Base-by-base conservation (phyloP, 2,113 vertebrate species). In the Catharus minimus region DNA sequence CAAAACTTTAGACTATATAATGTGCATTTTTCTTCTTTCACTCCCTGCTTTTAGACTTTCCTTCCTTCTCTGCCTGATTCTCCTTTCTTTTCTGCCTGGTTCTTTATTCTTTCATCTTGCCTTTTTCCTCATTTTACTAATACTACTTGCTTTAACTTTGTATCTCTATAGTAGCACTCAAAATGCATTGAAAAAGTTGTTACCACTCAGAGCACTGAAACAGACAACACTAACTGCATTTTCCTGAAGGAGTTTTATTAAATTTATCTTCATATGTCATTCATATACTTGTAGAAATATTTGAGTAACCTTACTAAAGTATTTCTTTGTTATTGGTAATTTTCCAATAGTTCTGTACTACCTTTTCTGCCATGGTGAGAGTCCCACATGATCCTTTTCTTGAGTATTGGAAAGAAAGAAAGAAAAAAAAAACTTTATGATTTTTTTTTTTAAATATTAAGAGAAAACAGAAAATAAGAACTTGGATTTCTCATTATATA, bases 351-450 rank as follows among this genome's bases (percentile, higher is more conserved):
- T 52, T 43, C 21, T 77, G 18, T 47, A 22, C 10, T n/a, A 46
- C 7, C 7, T 64, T 28, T 77, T 52, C n/a, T 30, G 38, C 10
- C 24, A 46, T 0, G 1, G 7, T 24, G 80, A 27, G 8, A 58
- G 3, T 26, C 5, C 3, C 9, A 5, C 0, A 2, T 39, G 7
- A 43, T 7, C 3, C 6, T 67, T 61, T 38, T 11, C 32, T 65
- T 64, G 5, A 44, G 12, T 15, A 64, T 30, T 2, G 1, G 26
- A 78, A 78, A 64, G 12, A 71, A 75, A 22, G 43, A 11, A 80
- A 38, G 10, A 10, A 38, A 38, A 38, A 7, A 67, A 12, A 55
- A 49, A 19, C 2, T 20, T 17, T 1, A 15, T 5, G 38, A 38
- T 38, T 38, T 38, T 38, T 38, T 38, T 38, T 38, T 38, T 60